Base-by-base conservation (phyloP, 2,888 invertebrate species). In the Caenorhabditis sulstoni region DNA sequence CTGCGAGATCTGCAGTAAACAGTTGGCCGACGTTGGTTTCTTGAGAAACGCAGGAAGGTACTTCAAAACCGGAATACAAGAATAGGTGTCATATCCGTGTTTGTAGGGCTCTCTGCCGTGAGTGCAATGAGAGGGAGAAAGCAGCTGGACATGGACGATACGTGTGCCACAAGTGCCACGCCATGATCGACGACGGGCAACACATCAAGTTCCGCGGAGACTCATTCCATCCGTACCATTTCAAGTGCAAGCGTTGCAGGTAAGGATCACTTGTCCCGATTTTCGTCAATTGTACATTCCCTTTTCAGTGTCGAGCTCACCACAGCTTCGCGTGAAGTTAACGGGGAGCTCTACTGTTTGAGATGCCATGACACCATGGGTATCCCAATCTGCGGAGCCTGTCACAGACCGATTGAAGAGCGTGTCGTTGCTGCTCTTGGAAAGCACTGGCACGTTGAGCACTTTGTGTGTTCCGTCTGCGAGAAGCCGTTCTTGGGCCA, bases 381-480 rank as follows among this genome's bases (percentile, higher is more conserved):
- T 35, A 97, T 99, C 83, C 98, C 99, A n/a, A 99, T 99, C 87
- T 99, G 99, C 91, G 99, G 98, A 37, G 99, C 99, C 62, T 99
- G 99, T 91, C 94, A 98, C 62, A 94, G 98, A 35, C 99, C 99
- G 0, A 98, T 99, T 85, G 99, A 99, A 91, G 99, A 99, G 91
- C 93, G 99, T 77, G 97, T 99, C 35, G 97, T 99, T 11, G 98
- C 98, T 39, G 99, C 99, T 12, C 92, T 99, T 35, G 99, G 97
- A 35, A 97, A 97, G 92, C 95, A 97, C 91, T 97, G 97, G 97
- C 97, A 98, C 91, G 97, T 97, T 29, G 97, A 97, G 94, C 99
- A 99, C 92, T 99, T 99, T 91, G 99, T 98, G 1, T 99, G 99
- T 91, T 97, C 98, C 84, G 97, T 97, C 92, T 99, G 99, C 91